Evolutionary conservation across 2,113 vertebrate genomes (phyloP).

Genomic region (Odocoileus virginianus): DNA sequence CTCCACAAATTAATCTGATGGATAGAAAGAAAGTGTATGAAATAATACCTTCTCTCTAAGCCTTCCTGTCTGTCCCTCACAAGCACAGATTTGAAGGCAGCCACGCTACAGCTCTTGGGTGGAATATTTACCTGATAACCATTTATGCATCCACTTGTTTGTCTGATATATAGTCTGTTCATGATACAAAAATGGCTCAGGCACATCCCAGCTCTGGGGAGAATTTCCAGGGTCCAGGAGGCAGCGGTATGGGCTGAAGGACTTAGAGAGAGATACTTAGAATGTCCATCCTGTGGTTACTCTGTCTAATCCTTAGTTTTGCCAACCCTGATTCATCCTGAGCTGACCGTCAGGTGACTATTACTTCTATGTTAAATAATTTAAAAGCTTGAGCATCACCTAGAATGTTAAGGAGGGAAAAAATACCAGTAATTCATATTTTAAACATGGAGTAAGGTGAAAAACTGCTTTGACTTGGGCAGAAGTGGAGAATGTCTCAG

Average conservation of each 20-base stretch:
- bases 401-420: neutral
- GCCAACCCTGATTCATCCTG: neutral
- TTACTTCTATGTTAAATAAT: neutral
- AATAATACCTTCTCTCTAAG: neutral
- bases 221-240: neutral
- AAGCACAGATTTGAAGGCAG: neutral
- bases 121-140: neutral
- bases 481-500: neutral
- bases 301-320: neutral
- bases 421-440: neutral
- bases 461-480: neutral
- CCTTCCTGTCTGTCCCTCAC: neutral
- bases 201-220: no score
- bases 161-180: neutral
- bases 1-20: neutral
- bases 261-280: neutral
- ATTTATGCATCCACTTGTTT: neutral
- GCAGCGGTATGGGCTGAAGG: fast-evolving
- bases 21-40: neutral
- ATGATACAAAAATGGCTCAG: neutral
- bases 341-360: neutral
- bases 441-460: neutral
- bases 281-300: neutral
- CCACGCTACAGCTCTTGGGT: neutral
- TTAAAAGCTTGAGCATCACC: neutral